Base-by-base conservation (phyloP, 1,140 invertebrate species). In the Aradophagus sp. region DNA sequence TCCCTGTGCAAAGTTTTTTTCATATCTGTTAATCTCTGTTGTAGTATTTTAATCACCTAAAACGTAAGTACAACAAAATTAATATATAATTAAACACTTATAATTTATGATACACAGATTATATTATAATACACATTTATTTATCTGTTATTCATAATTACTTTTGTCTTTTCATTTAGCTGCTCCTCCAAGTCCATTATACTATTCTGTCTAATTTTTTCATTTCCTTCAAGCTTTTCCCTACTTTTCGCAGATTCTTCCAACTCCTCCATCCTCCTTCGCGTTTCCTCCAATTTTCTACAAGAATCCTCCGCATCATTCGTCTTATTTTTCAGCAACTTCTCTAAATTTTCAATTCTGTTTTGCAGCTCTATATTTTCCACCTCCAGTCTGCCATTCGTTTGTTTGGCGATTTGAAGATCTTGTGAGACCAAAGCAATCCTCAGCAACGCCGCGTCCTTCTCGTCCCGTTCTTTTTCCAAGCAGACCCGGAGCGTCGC, bases 1-100 rank as follows among this genome's bases (percentile, higher is more conserved):
- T 97, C 95, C 58, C 91, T 88, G 79, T 97, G 95, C 29, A 97
- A 84, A 0, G 94, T 96, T 81, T 97, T 96, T 79, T 96, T 95
- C 87, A 97, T 91, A 79, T 97, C 95, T 2, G 89, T 88, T 77
- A 97, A 84, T 55, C 93, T 89, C 82, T 96, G 93, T 77, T 96
- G 93, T 59, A 96, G 89, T 27, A 93, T 91, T 86, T 95, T 94
- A 69, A 97, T 92, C 83, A 91, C 92, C 95, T 96, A 80, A 36
- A 73, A 31, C 5, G 5, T 10, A 11, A 31, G 53, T 48, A 19
- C 16, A 38, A 26, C 7, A 42, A 55, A 45, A 56, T 42, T 35
- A n/a, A 15, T 2, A 32, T 38, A 1, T 0, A 7, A 29, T 8
- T 13, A 53, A 19, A 39, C 17, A 14, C 7, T 35, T 19, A 16